Percentiles rank a stretch among this genome's conserved stretches.
Evolutionary conservation across 2,888 invertebrate species (phyloP).

Genomic region (Diabrotica balteata): DNA sequence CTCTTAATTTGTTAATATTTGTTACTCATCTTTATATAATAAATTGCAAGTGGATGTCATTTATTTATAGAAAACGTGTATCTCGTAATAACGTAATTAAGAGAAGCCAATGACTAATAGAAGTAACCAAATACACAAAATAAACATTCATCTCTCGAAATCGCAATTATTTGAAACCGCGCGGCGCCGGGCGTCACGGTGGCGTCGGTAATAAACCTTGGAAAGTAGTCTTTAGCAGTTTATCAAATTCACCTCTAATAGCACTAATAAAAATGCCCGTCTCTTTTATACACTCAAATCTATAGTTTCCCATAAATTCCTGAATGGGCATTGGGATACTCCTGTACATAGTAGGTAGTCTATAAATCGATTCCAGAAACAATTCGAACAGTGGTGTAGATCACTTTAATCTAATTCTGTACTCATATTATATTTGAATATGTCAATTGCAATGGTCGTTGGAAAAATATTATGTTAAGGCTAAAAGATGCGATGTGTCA

Average conservation of each 20-base stretch:
- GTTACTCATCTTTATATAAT: no score
- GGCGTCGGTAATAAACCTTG: conserved; percentile 53
- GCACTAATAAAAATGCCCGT: conserved; percentile 31
- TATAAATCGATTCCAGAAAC: conserved; percentile 8
- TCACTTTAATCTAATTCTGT: not conserved
- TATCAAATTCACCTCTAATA: conserved; percentile 48
- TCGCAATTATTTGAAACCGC: conserved; percentile 45
- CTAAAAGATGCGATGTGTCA: no score
- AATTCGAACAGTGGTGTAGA: not conserved
- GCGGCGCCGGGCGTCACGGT: conserved; percentile 43
- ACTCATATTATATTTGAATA: no score
- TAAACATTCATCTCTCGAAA: conserved; percentile 41
- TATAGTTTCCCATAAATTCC: conserved; percentile 26
- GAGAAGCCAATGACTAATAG: no score
- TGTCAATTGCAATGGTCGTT: no score
- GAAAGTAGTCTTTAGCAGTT: conserved; percentile 48
- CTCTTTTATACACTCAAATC: conserved; percentile 30
- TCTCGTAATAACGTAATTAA: no score
- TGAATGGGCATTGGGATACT: conserved; percentile 22
- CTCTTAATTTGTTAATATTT: no score
- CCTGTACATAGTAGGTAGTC: conserved; percentile 13
- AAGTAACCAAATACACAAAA: conserved; percentile 32
- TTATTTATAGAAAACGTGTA: no score
- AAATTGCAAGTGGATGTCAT: no score
- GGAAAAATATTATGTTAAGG: no score